A percentile compares a stretch with the other conserved stretches of the same genome.
phyloP scores from a whole-genome alignment of 2,888 invertebrate genomes.

The Pyrrhosoma nymphula region DNA sequence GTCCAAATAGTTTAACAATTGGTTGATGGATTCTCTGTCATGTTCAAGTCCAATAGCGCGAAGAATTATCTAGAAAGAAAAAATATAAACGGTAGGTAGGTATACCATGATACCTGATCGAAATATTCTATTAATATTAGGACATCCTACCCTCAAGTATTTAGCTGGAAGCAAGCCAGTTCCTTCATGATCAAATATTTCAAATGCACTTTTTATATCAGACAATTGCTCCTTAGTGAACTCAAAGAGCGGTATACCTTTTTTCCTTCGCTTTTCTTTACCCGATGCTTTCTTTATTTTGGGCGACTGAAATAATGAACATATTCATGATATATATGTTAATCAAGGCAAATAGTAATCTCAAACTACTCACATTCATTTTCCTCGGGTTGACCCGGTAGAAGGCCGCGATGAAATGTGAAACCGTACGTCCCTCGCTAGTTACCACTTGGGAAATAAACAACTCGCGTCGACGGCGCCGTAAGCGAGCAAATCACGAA shows the following conservation, averaged over 20 bases:
- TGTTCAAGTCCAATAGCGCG: not conserved
- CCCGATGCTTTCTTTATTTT: not conserved
- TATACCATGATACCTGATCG: not conserved
- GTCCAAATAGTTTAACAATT: not conserved
- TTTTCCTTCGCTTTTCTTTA: not conserved
- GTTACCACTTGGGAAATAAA: not conserved
- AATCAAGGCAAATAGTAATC: not conserved
- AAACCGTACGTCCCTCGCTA: not conserved
- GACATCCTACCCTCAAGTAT: conserved; percentile 19
- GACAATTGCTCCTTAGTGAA: conserved; percentile 47
- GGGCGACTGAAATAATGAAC: not conserved
- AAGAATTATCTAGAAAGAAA: not conserved
- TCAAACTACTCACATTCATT: not conserved
- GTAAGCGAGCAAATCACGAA: not conserved
- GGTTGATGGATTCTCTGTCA: not conserved
- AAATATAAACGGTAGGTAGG: not conserved
- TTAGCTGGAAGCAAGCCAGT: conserved; percentile 39
- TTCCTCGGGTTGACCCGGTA: not conserved
- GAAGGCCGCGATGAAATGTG: too few relatives aligned
- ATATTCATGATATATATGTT: not conserved
- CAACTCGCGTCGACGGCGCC: not conserved
- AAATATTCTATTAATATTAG: not conserved
- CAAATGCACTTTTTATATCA: conserved; percentile 36
- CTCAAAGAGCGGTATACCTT: not conserved
- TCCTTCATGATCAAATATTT: conserved; percentile 54